phyloP scores from a whole-genome alignment of 2,888 invertebrate species.

The Crematogaster levior region DNA sequence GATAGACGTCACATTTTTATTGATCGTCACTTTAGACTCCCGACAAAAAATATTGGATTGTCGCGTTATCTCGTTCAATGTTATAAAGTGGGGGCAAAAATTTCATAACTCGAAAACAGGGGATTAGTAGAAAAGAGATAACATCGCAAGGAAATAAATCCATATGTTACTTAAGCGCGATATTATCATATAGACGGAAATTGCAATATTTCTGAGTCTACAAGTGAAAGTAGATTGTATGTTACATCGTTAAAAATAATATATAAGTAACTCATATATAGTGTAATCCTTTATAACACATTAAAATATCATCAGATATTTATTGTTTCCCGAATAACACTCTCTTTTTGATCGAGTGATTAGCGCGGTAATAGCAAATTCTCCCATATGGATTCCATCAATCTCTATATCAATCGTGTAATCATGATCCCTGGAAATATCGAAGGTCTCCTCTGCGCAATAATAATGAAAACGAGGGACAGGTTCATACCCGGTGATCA shows the following conservation, averaged over 20 bases:
- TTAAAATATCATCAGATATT: background rate
- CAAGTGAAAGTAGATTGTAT: background rate
- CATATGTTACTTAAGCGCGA: slow-evolving; percentile 10
- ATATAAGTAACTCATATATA: background rate
- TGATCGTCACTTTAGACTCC: background rate
- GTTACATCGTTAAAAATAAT: background rate
- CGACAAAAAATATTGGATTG: slow-evolving; percentile 1
- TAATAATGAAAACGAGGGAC: slow-evolving; percentile 28
- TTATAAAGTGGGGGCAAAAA: background rate
- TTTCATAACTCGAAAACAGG: background rate
- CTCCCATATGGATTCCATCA: slow-evolving; percentile 10
- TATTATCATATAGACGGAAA: background rate
- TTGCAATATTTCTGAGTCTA: background rate
- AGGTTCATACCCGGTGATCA: slow-evolving; percentile 41
- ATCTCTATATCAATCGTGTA: slow-evolving; percentile 32
- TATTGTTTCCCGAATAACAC: background rate
- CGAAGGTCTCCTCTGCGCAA: background rate
- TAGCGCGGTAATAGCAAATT: slow-evolving; percentile 11
- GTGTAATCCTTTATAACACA: background rate
- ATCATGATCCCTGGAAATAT: background rate
- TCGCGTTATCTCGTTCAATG: background rate
- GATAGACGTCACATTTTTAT: slow-evolving; percentile 33
- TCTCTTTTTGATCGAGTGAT: background rate
- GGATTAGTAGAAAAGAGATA: background rate
- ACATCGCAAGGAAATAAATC: background rate